phyloP scores from a whole-genome alignment of 2,888 invertebrate species.

The Drosophila gaucha region DNA sequence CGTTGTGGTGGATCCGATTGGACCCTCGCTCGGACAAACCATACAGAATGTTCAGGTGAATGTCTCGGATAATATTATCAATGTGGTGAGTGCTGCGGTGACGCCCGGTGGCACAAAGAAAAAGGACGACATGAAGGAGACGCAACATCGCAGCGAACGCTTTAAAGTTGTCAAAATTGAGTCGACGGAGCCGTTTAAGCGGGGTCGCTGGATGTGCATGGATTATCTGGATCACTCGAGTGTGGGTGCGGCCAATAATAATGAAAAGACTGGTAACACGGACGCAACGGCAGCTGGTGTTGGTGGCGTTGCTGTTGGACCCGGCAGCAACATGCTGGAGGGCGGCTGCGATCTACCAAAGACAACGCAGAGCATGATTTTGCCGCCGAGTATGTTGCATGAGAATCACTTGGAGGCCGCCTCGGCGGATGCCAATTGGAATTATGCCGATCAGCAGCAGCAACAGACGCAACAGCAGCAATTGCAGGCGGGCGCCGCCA shows the following conservation, averaged over 20 bases:
- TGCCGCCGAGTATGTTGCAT: constrained; percentile 71
- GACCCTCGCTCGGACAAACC: constrained; percentile 78
- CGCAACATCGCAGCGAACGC: constrained; percentile 91
- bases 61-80: constrained; percentile 87
- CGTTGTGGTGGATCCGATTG: constrained; percentile 89
- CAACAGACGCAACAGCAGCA: constrained; percentile 51
- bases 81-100: constrained; percentile 86
- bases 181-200: constrained; percentile 96
- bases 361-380: constrained; percentile 83
- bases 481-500: constrained; percentile 10
- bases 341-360: constrained; percentile 58
- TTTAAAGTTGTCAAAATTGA: constrained; percentile 98
- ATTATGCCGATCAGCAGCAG: constrained; percentile 67
- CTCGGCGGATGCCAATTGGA: constrained; percentile 81
- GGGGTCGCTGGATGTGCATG: constrained; percentile 97
- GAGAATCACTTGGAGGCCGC: constrained; percentile 82
- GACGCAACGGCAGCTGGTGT: constrained; percentile 48
- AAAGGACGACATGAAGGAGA: constrained; percentile 87
- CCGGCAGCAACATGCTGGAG: constrained; percentile 11
- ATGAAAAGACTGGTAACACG: constrained; percentile 80
- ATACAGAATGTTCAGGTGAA: constrained; percentile 88
- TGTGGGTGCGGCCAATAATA: constrained; percentile 76
- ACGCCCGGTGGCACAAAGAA: constrained; percentile 86
- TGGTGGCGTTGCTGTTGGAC: constrained; percentile 13
- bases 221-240: constrained; percentile 95